These are phyloP conservation scores for Oscarella lobularis DNA, from an alignment of 37 sponge, comb jelly and placozoan species.

Conservation along the genomic window DNA sequence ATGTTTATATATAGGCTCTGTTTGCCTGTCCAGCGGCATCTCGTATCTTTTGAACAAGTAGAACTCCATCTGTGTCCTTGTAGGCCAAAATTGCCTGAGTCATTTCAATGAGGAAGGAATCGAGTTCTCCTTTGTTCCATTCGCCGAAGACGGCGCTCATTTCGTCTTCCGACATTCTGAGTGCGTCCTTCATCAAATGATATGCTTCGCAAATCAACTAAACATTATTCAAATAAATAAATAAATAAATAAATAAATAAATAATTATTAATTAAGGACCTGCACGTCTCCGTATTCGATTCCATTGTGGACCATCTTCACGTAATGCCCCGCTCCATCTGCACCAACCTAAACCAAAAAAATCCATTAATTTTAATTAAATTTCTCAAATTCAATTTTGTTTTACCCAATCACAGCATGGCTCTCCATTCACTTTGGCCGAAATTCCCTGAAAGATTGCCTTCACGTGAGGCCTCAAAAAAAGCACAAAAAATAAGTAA, in stretches of 20 bases:
- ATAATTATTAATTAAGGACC: slow-evolving; percentile 15
- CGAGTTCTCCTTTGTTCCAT: slow-evolving; percentile 96
- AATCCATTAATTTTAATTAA: background rate
- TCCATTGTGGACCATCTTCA: slow-evolving; percentile 99
- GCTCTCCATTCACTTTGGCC: slow-evolving; percentile 69
- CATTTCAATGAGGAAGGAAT: slow-evolving; percentile 96
- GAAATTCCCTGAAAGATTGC: slow-evolving; percentile 70
- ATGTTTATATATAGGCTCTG: background rate
- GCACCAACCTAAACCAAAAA: slow-evolving; percentile 32
- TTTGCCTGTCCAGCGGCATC: slow-evolving; percentile 81
- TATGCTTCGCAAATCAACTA: slow-evolving; percentile 92
- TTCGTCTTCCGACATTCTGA: slow-evolving; percentile 71
- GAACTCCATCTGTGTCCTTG: slow-evolving; percentile 80
- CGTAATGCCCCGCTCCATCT: slow-evolving; percentile 93
- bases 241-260: background rate
- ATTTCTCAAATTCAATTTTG: background rate
- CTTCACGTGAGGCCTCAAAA: slow-evolving; percentile 25
- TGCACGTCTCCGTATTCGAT: slow-evolving; percentile 99
- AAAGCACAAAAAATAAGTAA: no score
- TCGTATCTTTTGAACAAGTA: slow-evolving; percentile 85
- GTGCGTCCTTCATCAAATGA: slow-evolving; percentile 82
- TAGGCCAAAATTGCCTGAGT: slow-evolving; percentile 72
- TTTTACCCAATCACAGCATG: slow-evolving; percentile 94
- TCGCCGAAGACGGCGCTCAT: slow-evolving; percentile 65
- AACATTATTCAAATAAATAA: background rate